A percentile compares a stretch with the other conserved stretches of the same genome.
Evolutionary conservation across 1,140 invertebrate species (phyloP).

Genomic region (Grapholita molesta): DNA sequence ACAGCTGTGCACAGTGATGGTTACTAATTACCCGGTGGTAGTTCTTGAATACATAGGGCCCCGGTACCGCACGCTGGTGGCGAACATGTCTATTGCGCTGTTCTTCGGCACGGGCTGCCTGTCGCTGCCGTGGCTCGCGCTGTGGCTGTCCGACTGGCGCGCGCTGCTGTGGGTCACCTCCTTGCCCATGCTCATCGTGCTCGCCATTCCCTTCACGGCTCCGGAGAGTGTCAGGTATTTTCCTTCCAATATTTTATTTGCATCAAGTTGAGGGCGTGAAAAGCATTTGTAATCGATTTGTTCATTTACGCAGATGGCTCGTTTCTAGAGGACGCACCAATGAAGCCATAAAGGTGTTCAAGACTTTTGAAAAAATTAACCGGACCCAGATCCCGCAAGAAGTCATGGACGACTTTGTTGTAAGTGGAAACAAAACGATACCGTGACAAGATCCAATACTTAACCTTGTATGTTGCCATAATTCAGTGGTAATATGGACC

Average conservation of each 20-base stretch:
- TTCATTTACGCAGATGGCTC: slow-evolving; percentile 41
- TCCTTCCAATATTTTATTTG: background rate
- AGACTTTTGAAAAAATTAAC: slow-evolving; percentile 50
- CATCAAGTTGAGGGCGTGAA: background rate
- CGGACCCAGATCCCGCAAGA: slow-evolving; percentile 49
- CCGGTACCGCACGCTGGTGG: slow-evolving; percentile 69
- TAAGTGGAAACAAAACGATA: slow-evolving; percentile 30
- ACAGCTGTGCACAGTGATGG: background rate
- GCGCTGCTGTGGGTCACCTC: slow-evolving; percentile 61
- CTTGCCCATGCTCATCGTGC: slow-evolving; percentile 46
- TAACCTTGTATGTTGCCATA: background rate
- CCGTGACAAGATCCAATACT: too few species aligned
- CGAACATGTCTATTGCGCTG: slow-evolving; percentile 79
- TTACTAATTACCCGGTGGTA: background rate
- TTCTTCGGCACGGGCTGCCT: slow-evolving; percentile 78
- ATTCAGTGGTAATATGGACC: background rate
- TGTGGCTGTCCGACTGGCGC: slow-evolving; percentile 76
- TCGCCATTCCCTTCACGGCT: slow-evolving; percentile 45
- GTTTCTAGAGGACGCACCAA: slow-evolving; percentile 46
- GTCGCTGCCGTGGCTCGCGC: slow-evolving; percentile 71
- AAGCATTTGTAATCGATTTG: background rate
- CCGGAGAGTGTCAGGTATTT: slow-evolving; percentile 62
- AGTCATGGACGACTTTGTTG: slow-evolving; percentile 54
- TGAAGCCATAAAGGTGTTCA: slow-evolving; percentile 45
- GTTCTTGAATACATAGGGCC: slow-evolving; percentile 67